Conservation (phyloP, 2,113 vertebrate species). For the Cryptomyrus ogoouensis region DNA sequence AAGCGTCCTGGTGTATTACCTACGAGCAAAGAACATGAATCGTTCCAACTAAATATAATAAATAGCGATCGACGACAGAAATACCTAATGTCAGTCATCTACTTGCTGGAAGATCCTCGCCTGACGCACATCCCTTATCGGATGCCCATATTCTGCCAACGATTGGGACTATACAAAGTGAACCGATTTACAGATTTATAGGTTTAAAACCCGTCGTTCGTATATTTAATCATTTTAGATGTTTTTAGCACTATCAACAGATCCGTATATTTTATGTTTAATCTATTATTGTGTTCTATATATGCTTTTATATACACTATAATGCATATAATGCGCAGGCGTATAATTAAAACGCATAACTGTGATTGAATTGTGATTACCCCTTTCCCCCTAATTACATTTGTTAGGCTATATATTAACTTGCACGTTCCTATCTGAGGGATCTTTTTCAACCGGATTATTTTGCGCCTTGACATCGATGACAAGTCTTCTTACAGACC, state of each 20-base stretch:
- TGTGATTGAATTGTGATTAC: background rate
- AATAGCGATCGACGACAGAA: background rate
- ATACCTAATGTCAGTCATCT: background rate
- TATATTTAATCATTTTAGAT: background rate
- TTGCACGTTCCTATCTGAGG: background rate
- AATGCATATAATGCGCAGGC: background rate
- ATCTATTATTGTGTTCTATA: background rate
- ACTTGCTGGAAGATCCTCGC: background rate
- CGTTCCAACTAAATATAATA: background rate
- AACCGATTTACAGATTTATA: background rate
- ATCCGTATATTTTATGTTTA: background rate
- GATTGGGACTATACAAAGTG: background rate
- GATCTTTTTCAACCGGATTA: background rate
- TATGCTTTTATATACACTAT: background rate
- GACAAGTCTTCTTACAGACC: background rate
- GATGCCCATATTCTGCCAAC: background rate
- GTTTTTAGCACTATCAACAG: background rate
- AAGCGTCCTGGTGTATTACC: background rate
- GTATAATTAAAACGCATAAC: background rate
- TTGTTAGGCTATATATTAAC: background rate
- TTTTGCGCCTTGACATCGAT: background rate
- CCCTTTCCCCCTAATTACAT: background rate
- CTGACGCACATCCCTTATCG: background rate
- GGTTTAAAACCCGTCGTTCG: background rate
- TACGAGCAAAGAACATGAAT: background rate